Evolutionary conservation across 2,797 vertebrate species (phyloP), one percentile per base, ranked within the genome.

Genomic region (Clarias pachynema): DNA sequence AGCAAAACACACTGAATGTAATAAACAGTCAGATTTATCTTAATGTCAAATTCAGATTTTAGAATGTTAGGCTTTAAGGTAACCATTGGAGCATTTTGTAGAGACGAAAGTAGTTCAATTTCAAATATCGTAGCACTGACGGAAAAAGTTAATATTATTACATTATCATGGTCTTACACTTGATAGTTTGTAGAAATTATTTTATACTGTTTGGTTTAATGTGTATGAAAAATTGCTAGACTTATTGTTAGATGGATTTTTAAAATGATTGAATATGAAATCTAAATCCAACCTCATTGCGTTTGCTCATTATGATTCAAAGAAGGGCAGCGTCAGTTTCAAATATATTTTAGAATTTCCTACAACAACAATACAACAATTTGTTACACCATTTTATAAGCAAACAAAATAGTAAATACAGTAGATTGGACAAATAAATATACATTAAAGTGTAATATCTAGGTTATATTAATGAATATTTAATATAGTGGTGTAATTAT

Each of bases 1-100:
- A 90, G 84, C 62, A 88, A 87, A 85, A 60, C 12, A 18, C 8
- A 40, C 24, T 26, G 24, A 73, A n/a, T 26, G 14, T 49, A 49
- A 49, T 74, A 12, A 74, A 74, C 16, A 53, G 29, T 56, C 7
- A 7, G 26, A 9, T 31, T 70, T 6, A 40, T 70, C 1, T 40
- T 40, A 24, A 22, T 1, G 12, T 22, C 34, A 22, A 4, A 34
- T 18, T 56, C 7, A 53, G 14, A 74, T 74, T 74, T 18, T 26
- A 18, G 0, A 15, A 40, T 24, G 22, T n/a, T n/a, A n/a, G 29
- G 26, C 18, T 29, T 49, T 73, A 49, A 44, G 37, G 22, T 69
- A 40, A 69, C 1, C 24, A 26, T 53, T 18, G 26, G 70, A 53
- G 44, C 24, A 49, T 3, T 44, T n/a, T 72, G 20, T 4, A 22